phyloP scores from a whole-genome alignment of 2,113 vertebrate species.

The Xenopus laevis region DNA sequence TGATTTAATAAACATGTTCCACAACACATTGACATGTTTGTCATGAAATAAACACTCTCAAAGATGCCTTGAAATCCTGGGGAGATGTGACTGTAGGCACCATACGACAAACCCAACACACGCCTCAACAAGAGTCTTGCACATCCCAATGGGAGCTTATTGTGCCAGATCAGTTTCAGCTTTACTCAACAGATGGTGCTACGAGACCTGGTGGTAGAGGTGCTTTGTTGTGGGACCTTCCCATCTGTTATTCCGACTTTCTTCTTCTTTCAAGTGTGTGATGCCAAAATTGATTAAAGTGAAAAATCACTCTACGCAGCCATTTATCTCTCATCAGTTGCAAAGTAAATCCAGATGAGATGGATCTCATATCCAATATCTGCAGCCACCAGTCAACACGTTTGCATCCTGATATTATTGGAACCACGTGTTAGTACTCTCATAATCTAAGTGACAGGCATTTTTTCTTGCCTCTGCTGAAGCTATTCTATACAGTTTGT shows the following conservation, averaged over 20 bases:
- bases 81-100: too few relatives aligned
- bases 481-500: background rate
- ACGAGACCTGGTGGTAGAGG: background rate
- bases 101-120: too few relatives aligned
- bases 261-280: background rate
- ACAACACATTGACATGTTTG: too few relatives aligned
- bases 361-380: background rate
- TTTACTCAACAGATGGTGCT: background rate
- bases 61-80: too few relatives aligned
- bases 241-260: constrained; percentile 11
- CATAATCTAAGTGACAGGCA: background rate
- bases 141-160: too few relatives aligned
- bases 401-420: background rate
- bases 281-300: background rate
- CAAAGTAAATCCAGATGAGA: background rate
- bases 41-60: too few relatives aligned
- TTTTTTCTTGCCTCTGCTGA: background rate
- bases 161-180: background rate
- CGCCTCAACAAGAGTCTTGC: too few relatives aligned
- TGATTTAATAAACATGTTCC: too few relatives aligned
- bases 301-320: background rate
- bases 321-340: background rate
- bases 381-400: background rate
- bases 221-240: constrained; percentile 7
- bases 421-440: background rate